Evolutionary conservation across 92 coral and sea anemone genomes (phyloP).

Genomic region (Zoanthus sansibaricus): DNA sequence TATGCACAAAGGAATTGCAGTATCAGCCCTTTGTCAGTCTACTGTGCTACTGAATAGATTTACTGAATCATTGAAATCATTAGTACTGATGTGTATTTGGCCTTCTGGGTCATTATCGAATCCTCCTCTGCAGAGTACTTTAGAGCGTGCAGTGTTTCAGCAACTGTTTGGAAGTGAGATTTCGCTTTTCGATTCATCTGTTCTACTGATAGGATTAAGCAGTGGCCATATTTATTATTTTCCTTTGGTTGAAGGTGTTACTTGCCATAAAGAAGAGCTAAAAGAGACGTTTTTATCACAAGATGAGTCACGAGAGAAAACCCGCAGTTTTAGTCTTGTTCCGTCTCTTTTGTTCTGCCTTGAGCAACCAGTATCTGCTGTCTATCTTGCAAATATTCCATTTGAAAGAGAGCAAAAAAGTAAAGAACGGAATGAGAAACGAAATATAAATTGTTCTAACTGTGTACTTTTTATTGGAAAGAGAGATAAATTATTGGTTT

Average conservation of each 20-base stretch:
- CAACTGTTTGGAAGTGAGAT: conserved; percentile 49
- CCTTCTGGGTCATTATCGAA: conserved; percentile 15
- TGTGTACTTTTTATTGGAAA: conserved; percentile 66
- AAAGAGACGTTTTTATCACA: not conserved
- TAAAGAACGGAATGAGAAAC: not conserved
- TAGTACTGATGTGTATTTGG: not conserved
- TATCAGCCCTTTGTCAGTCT: conserved; percentile 1
- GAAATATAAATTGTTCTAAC: not conserved
- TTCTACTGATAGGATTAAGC: conserved; percentile 43
- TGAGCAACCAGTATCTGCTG: conserved; percentile 61
- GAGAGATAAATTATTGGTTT: conserved; percentile 62
- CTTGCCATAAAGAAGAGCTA: not conserved
- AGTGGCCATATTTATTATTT: conserved; percentile 54
- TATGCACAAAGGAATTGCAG: not conserved
- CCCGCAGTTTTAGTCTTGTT: not conserved
- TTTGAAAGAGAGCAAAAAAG: not conserved
- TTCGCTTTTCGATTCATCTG: conserved; percentile 58
- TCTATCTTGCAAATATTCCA: conserved; percentile 45
- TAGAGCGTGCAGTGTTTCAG: conserved; percentile 52
- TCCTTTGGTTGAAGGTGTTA: conserved; percentile 12
- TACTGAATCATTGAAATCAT: not conserved
- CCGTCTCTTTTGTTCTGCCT: conserved; percentile 56
- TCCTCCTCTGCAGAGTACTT: not conserved
- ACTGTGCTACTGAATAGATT: not conserved
- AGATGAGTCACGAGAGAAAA: not conserved